Evolutionary conservation across 37 sponge, comb jelly and placozoan genomes (phyloP).

Genomic region (Agelas oroides): DNA sequence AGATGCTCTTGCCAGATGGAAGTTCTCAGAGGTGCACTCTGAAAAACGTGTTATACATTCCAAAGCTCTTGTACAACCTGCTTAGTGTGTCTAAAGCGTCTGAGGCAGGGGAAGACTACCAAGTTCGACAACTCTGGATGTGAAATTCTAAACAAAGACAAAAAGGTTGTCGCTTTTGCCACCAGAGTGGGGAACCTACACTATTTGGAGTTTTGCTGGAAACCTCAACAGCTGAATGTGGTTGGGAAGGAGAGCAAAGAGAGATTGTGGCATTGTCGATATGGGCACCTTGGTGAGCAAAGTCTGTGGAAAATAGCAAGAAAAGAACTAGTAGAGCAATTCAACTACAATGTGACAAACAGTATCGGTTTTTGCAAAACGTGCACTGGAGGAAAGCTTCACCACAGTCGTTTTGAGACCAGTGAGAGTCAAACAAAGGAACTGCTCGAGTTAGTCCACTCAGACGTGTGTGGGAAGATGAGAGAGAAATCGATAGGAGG

Average conservation of each 20-base stretch:
- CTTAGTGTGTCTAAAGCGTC: conserved; percentile 17
- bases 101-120: background rate
- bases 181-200: conserved; percentile 57
- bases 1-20: conserved; percentile 20
- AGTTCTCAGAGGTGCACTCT: background rate
- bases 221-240: background rate
- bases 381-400: conserved; percentile 57
- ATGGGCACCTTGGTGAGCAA: conserved; percentile 57
- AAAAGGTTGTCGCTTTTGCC: conserved; percentile 42
- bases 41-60: background rate
- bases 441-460: conserved; percentile 50
- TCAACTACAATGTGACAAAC: conserved; percentile 41
- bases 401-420: conserved; percentile 33
- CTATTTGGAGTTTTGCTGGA: conserved; percentile 41
- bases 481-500: conserved; percentile 28
- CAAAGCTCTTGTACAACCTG: conserved; percentile 10
- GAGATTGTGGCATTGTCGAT: conserved; percentile 56
- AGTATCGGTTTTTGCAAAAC: conserved; percentile 60
- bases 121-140: conserved; percentile 44
- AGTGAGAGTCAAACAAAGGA: conserved; percentile 22
- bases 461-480: conserved; percentile 65
- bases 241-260: conserved; percentile 30
- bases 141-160: conserved; percentile 27
- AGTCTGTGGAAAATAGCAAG: conserved; percentile 43
- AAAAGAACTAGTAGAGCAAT: conserved; percentile 33